These are phyloP conservation scores for Metacarcinus magister DNA, from an alignment of 2,888 invertebrate genomes.

Conservation along the genomic window DNA sequence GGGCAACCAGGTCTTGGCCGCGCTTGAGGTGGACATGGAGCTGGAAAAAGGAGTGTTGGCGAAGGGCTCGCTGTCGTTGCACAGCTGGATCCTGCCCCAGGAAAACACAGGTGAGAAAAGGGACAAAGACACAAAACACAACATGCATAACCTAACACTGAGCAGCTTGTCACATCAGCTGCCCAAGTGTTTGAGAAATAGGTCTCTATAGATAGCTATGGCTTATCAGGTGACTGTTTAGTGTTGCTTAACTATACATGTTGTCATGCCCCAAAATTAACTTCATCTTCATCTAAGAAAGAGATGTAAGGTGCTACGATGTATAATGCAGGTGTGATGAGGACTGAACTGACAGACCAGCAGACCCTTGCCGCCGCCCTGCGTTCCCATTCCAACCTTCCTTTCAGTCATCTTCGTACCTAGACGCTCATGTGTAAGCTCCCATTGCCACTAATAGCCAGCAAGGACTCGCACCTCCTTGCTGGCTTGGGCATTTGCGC, in stretches of 20 bases:
- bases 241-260: neutral
- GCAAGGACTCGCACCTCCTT: too few relatives aligned
- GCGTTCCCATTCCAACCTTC: too few relatives aligned
- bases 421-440: too few relatives aligned
- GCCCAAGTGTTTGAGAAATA: neutral
- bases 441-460: too few relatives aligned
- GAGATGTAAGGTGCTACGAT: neutral
- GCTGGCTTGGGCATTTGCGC: too few relatives aligned
- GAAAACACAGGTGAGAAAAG: neutral
- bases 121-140: neutral
- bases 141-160: neutral
- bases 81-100: conserved; percentile 77
- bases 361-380: too few relatives aligned
- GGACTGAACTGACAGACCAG: neutral
- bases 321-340: neutral
- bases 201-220: neutral
- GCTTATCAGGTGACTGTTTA: neutral
- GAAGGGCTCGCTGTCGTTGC: conserved; percentile 75
- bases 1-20: conserved; percentile 94
- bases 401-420: too few relatives aligned
- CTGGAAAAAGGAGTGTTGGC: conserved; percentile 95
- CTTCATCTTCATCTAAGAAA: neutral
- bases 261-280: neutral
- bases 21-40: conserved; percentile 94
- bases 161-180: neutral